A percentile compares a stretch with the other conserved stretches of the same genome.
Evolutionary conservation across 2,888 invertebrate genomes (phyloP).

Genomic region (Drosophila mercatorum): DNA sequence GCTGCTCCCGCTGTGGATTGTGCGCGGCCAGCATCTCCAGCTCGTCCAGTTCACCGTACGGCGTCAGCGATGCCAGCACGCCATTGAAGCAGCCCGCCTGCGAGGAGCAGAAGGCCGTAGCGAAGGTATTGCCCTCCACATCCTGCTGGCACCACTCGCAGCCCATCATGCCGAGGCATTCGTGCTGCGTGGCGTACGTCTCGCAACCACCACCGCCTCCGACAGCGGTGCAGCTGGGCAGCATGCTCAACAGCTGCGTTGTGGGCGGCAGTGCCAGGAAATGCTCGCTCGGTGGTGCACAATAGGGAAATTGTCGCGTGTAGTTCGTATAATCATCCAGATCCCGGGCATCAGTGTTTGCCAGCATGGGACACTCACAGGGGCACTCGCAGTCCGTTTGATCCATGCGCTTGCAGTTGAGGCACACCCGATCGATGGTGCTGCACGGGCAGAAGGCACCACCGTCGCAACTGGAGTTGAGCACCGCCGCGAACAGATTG

Average conservation of each 20-base stretch:
- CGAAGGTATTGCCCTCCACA: slow-evolving; percentile 89
- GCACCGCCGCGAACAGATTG: slow-evolving; percentile 94
- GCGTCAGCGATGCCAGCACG: slow-evolving; percentile 92
- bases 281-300: slow-evolving; percentile 80
- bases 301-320: slow-evolving; percentile 80
- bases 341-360: slow-evolving; percentile 33
- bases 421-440: slow-evolving; percentile 93
- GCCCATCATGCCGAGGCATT: slow-evolving; percentile 90
- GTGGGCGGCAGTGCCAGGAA: slow-evolving; percentile 69
- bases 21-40: slow-evolving; percentile 81
- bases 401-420: slow-evolving; percentile 97
- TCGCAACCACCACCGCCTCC: slow-evolving; percentile 89
- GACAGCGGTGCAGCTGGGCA: slow-evolving; percentile 86
- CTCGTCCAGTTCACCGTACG: slow-evolving; percentile 86
- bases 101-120: slow-evolving; percentile 91
- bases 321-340: slow-evolving; percentile 68
- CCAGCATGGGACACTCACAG: slow-evolving; percentile 91
- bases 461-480: slow-evolving; percentile 94
- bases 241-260: slow-evolving; percentile 85
- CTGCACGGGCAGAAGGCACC: slow-evolving; percentile 96
- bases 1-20: slow-evolving; percentile 82
- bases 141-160: slow-evolving; percentile 97
- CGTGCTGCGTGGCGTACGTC: slow-evolving; percentile 87
- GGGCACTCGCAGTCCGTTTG: slow-evolving; percentile 98
- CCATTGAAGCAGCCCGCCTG: slow-evolving; percentile 94